Conservation (phyloP, 2,113 vertebrate genomes). For the Cebidichthys violaceus region DNA sequence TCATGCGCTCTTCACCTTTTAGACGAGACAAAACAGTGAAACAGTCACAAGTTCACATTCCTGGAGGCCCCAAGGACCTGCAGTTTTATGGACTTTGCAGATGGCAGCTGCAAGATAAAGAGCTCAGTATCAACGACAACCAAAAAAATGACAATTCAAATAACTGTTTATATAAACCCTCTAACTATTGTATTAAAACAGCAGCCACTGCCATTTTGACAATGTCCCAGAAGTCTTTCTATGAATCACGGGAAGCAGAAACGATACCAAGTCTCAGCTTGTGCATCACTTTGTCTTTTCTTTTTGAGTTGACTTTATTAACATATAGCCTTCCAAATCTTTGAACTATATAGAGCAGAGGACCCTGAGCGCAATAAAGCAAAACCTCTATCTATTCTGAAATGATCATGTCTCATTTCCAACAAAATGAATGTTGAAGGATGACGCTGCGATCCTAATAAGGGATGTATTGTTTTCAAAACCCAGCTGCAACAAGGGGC, state of each 20-base stretch:
- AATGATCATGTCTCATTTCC: conserved; percentile 48
- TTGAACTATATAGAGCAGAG: neutral
- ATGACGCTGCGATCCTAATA: conserved; percentile 59
- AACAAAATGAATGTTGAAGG: conserved; percentile 24
- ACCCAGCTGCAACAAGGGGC: conserved; percentile 60
- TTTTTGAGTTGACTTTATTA: neutral
- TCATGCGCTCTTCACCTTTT: neutral
- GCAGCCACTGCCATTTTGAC: neutral
- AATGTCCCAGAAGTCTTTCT: neutral
- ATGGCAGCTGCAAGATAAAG: conserved; percentile 39
- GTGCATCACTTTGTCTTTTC: neutral
- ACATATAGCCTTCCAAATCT: neutral
- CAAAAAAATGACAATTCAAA: neutral
- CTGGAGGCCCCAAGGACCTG: conserved; percentile 50
- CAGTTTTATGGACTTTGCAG: conserved; percentile 38
- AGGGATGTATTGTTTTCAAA: conserved; percentile 63
- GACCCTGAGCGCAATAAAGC: neutral
- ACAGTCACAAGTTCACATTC: conserved; percentile 61
- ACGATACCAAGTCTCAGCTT: neutral
- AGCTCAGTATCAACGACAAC: conserved; percentile 20
- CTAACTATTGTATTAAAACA: neutral
- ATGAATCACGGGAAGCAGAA: conserved; percentile 21
- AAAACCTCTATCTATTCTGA: neutral
- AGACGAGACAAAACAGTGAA: neutral
- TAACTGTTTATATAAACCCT: neutral